Conservation (phyloP, 2,113 vertebrate species). For the Cynoglossus semilaevis region DNA sequence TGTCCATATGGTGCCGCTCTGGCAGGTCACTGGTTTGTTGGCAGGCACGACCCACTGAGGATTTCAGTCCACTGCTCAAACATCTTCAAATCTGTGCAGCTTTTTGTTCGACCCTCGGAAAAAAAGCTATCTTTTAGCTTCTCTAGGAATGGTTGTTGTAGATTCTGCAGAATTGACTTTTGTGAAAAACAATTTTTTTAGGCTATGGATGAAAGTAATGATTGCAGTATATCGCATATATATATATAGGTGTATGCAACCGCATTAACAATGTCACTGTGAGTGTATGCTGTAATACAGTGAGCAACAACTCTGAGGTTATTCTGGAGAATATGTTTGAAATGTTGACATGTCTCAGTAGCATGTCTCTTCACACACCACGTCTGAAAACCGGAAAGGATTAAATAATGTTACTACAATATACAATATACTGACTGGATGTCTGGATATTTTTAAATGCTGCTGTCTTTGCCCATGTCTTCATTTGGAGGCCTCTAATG, state of each 20-base stretch:
- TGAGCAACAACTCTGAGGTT: too few species aligned
- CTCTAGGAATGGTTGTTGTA: too few species aligned
- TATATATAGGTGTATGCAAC: too few species aligned
- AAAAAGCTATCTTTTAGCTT: not conserved
- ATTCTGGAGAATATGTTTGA: too few species aligned
- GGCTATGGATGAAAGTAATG: too few species aligned
- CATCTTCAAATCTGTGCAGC: not conserved
- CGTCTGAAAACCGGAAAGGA: too few species aligned
- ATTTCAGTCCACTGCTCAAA: conserved; percentile 10
- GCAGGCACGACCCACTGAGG: not conserved
- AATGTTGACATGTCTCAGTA: not conserved
- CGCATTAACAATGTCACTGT: too few species aligned
- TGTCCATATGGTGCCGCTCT: conserved; percentile 47
- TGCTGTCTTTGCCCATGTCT: conserved; percentile 6
- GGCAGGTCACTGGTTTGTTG: conserved; percentile 22
- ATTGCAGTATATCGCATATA: too few species aligned
- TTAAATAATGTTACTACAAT: too few species aligned
- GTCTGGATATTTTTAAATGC: not conserved
- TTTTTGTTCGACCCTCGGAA: not conserved
- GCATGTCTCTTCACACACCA: not conserved
- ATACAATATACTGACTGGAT: too few species aligned
- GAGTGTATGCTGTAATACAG: too few species aligned
- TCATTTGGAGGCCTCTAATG: conserved; percentile 2
- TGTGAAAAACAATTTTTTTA: too few species aligned
- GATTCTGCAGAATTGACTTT: not conserved